Evolutionary conservation across 2,113 vertebrate genomes (phyloP), one percentile per base, ranked within the genome.

Genomic region (Ceyx melanurus): DNA sequence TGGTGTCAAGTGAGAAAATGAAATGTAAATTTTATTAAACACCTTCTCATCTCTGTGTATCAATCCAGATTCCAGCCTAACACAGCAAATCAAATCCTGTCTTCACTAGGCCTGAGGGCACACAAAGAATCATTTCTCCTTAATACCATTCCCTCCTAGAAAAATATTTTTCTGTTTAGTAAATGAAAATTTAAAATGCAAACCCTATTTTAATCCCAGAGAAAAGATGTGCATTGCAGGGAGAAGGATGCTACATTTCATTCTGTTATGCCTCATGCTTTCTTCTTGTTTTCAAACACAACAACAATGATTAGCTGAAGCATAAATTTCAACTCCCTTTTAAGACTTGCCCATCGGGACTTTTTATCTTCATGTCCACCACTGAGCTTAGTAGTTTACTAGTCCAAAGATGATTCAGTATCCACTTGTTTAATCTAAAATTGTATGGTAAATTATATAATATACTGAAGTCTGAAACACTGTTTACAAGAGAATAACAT

Each of bases 11-110:
- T 98, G 97, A 98, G 97, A 98, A 98, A 98, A 98, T 98, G 97
- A 98, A 98, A 98, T 98, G 98, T 98, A 98, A 98, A 98, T 98
- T 98, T 98, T 98, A 98, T 98, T 98, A 98, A 98, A 98, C 97
- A 98, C 97, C 97, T 97, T 97, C 97, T 98, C 97, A 98, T 98
- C 97, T 97, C 97, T 97, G 97, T 88, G 97, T 98, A 98, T 98
- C 98, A 98, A 98, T 98, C 98, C 98, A 98, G 98, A 98, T 98
- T 98, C 97, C 97, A 98, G 97, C 95, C 89, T 95, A 98, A 98
- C 98, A 98, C 87, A 98, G 98, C 98, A 98, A 98, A 98, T 98
- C 98, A 98, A 98, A 98, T 98, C 97, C 98, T 97, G 97, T 97
- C 97, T 98, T 97, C 94, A 92, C 97, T 92, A 91, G 95, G 97